Percentiles rank a stretch among this genome's conserved stretches.
phyloP scores from a whole-genome alignment of 1,140 invertebrate genomes.

The Cotesia vestalis region DNA sequence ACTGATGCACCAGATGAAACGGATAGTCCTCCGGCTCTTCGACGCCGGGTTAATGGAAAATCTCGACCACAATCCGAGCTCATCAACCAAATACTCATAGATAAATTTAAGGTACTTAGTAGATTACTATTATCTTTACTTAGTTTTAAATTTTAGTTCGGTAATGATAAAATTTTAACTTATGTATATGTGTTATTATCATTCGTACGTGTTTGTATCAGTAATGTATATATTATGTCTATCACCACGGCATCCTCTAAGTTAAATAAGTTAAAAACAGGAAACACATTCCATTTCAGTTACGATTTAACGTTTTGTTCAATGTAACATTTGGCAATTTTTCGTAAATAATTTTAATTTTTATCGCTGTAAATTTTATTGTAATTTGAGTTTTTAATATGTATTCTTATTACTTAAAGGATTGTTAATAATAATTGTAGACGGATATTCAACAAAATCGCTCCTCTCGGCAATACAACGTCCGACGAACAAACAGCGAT shows the following conservation, averaged over 20 bases:
- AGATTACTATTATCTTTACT: slow-evolving; percentile 33
- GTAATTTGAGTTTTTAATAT: neutral
- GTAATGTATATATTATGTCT: neutral
- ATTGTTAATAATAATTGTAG: slow-evolving; percentile 50
- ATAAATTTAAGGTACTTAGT: slow-evolving; percentile 69
- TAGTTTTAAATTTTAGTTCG: no score
- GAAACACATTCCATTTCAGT: slow-evolving; percentile 18
- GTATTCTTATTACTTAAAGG: no score
- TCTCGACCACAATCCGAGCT: slow-evolving; percentile 71
- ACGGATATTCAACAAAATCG: slow-evolving; percentile 69
- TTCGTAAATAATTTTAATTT: neutral
- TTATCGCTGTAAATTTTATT: neutral
- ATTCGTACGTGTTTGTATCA: slow-evolving; percentile 24
- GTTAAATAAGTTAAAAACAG: neutral
- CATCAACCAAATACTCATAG: slow-evolving; percentile 71
- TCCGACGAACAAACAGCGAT: slow-evolving; percentile 71
- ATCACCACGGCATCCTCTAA: slow-evolving; percentile 31
- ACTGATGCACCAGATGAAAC: slow-evolving; percentile 69
- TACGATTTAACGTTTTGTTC: neutral
- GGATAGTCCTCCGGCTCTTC: slow-evolving; percentile 69
- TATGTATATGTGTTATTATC: neutral
- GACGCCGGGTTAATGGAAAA: slow-evolving; percentile 62
- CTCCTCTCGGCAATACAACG: slow-evolving; percentile 64
- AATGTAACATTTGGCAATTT: no score
- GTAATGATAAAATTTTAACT: no score